Evolutionary conservation across 2,888 invertebrate species (phyloP).

Genomic region (Lasius platythorax): DNA sequence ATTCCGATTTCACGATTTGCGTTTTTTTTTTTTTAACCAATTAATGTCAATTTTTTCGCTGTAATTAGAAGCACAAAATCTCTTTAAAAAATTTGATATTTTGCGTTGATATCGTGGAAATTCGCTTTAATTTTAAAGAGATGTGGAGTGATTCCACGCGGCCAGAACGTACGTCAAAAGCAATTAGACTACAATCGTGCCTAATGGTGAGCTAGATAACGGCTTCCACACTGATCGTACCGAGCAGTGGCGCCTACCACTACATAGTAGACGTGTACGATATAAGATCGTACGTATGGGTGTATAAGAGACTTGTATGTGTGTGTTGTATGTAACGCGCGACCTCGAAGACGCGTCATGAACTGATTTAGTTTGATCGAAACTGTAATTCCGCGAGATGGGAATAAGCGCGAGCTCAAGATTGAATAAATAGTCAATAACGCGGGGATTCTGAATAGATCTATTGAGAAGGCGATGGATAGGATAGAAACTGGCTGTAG

Average conservation of each 20-base stretch:
- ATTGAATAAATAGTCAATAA: constrained; percentile 43
- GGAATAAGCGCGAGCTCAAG: constrained; percentile 31
- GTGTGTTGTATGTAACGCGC: not conserved
- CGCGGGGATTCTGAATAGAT: constrained; percentile 2
- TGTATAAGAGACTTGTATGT: constrained; percentile 24
- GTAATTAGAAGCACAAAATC: constrained; percentile 2
- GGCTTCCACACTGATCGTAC: constrained; percentile 57
- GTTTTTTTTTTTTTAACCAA: too few relatives aligned
- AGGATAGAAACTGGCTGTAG: not conserved
- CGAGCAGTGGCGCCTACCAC: constrained; percentile 54
- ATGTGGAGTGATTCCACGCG: constrained; percentile 16
- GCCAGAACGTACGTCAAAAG: constrained; percentile 62
- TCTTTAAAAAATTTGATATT: not conserved
- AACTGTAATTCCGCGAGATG: constrained; percentile 63
- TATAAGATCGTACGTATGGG: constrained; percentile 13
- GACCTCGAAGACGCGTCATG: constrained; percentile 58
- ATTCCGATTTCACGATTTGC: constrained; percentile 22
- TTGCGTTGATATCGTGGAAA: not conserved
- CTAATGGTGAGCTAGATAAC: constrained; percentile 69
- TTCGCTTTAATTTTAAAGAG: constrained; percentile 33
- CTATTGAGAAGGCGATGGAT: not conserved
- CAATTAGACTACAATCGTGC: constrained; percentile 73
- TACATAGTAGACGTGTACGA: constrained; percentile 28
- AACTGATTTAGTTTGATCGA: constrained; percentile 71
- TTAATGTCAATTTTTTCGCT: constrained; percentile 6